Evolutionary conservation across 2,888 invertebrate genomes (phyloP).

Genomic region (Chymomyza fuscimana): DNA sequence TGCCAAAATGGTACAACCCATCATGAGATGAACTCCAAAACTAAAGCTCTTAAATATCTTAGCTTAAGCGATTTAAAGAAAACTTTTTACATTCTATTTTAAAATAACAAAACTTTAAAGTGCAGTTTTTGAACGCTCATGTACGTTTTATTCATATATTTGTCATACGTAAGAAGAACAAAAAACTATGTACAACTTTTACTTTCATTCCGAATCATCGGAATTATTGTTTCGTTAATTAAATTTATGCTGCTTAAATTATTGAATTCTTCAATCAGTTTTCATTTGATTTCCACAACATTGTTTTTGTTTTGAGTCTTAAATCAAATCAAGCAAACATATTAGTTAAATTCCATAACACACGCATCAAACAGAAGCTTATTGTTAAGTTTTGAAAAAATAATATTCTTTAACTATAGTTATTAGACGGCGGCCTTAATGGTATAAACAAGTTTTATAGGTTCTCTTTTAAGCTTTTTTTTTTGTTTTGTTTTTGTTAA

Average conservation of each 20-base stretch:
- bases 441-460: neutral
- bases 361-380: neutral
- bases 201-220: neutral
- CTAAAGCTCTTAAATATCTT: too few species aligned
- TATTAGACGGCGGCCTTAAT: neutral
- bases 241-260: constrained; percentile 1
- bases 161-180: constrained; percentile 64
- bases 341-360: neutral
- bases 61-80: too few species aligned
- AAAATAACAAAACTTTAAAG: neutral
- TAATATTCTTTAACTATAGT: neutral
- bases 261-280: neutral
- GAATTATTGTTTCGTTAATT: neutral
- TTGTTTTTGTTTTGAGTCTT: neutral
- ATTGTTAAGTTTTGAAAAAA: neutral
- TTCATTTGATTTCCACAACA: neutral
- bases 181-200: constrained; percentile 52
- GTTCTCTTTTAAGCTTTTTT: neutral
- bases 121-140: constrained; percentile 45
- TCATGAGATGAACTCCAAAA: too few species aligned
- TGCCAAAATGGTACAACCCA: too few species aligned
- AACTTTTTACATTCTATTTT: neutral
- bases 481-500: constrained; percentile 17
- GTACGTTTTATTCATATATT: constrained; percentile 66
- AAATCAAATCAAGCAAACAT: neutral